These are phyloP conservation scores for Zingel zingel DNA, from an alignment of 2,113 vertebrate genomes.

Conservation along the genomic window DNA sequence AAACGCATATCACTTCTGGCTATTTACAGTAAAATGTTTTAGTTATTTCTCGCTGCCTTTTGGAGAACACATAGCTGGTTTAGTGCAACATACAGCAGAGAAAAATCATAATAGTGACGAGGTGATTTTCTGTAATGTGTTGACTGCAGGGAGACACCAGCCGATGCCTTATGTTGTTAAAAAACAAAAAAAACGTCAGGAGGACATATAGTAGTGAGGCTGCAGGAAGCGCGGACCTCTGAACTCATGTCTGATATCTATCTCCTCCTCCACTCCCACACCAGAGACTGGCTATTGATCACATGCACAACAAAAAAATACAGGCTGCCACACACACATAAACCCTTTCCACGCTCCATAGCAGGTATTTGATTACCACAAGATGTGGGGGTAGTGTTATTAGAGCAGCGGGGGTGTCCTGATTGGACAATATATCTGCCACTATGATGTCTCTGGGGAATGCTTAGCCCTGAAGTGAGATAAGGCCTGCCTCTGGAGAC, in stretches of 20 bases:
- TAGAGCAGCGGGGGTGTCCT: slow-evolving; percentile 51
- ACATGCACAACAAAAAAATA: slow-evolving; percentile 5
- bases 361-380: slow-evolving; percentile 71
- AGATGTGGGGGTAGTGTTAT: slow-evolving; percentile 43
- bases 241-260: slow-evolving; percentile 54
- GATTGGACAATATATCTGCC: slow-evolving; percentile 70
- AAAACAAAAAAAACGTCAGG: neutral
- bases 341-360: slow-evolving; percentile 25
- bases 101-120: neutral
- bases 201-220: slow-evolving; percentile 19
- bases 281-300: slow-evolving; percentile 60
- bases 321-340: slow-evolving; percentile 13
- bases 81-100: neutral
- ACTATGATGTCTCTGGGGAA: slow-evolving; percentile 59
- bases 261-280: slow-evolving; percentile 19
- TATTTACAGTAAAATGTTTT: neutral
- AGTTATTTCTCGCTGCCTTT: neutral
- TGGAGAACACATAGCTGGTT: neutral
- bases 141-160: neutral
- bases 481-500: slow-evolving; percentile 46
- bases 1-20: neutral
- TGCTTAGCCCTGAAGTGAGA: slow-evolving; percentile 45
- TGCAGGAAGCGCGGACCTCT: slow-evolving; percentile 62
- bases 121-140: neutral
- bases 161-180: neutral